Evolutionary conservation across 37 sponge, comb jelly and placozoan species (phyloP), one percentile per base, ranked within the genome.

Genomic region (Spongia lamella): DNA sequence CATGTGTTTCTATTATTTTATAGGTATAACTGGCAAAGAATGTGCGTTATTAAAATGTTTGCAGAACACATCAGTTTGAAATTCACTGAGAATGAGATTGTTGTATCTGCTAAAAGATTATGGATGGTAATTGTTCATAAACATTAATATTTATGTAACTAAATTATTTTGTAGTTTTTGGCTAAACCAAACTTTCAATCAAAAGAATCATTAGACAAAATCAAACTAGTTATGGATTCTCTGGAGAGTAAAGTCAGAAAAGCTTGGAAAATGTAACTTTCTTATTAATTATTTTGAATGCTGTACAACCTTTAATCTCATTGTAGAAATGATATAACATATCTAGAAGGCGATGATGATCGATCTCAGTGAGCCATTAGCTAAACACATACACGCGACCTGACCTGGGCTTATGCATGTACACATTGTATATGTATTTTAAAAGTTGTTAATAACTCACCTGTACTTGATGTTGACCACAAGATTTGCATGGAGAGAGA

Each of bases 311-410:
- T 43, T 5, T 43, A 43, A 43, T 43, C 47, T 32, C 59, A 56
- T 56, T 55, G 3, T 17, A 72, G 73, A 56, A 14, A 35, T 55
- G 33, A 72, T 37, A 31, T 20, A 22, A 38, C 73, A 76, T 52
- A 85, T 84, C 56, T 73, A 81, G 65, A 86, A 90, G 53, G 68
- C 85, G 38, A 70, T 84, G 11, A 81, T 82, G 43, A 40, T 55
- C 7, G 9, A 43, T 43, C 47, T 43, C 47, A 43, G 47, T 43
- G 9, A 43, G 47, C n/a, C n/a, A n/a, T n/a, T n/a, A n/a, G n/a
- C n/a, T n/a, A n/a, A n/a, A n/a, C n/a, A n/a, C n/a, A n/a, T n/a
- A n/a, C n/a, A n/a, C n/a, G n/a, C n/a, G n/a, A n/a, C n/a, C n/a
- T n/a, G n/a, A n/a, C n/a, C n/a, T n/a, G n/a, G n/a, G n/a, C n/a